Conservation (phyloP, 92 coral and sea anemone genomes). For the Pocillopora meandrina region DNA sequence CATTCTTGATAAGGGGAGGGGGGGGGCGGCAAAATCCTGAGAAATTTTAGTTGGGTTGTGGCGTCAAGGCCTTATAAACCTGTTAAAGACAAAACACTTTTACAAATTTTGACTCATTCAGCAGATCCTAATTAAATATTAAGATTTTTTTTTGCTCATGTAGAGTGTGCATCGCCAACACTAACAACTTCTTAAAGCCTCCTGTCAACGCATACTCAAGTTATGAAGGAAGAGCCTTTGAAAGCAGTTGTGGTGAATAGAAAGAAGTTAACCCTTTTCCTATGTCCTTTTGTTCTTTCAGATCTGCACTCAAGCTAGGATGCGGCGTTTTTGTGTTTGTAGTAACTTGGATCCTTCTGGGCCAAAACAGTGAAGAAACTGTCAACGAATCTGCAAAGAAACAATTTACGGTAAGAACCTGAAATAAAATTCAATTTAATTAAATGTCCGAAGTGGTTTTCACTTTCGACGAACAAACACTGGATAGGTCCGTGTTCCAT, state of each 20-base stretch:
- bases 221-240: not conserved
- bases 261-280: not conserved
- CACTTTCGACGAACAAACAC: not conserved
- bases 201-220: not conserved
- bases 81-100: too few species aligned
- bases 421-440: not conserved
- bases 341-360: conserved; percentile 82
- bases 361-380: conserved; percentile 64
- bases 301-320: conserved; percentile 82
- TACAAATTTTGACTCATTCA: too few species aligned
- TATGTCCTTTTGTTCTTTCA: conserved; percentile 12
- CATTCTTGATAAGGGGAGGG: too few species aligned
- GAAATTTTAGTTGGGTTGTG: too few species aligned
- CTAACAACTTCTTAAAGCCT: too few species aligned
- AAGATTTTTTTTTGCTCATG: too few species aligned
- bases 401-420: conserved; percentile 75
- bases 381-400: conserved; percentile 68
- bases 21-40: too few species aligned
- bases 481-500: not conserved
- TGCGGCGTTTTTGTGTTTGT: conserved; percentile 78
- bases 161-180: too few species aligned
- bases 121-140: too few species aligned
- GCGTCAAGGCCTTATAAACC: too few species aligned
- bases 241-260: not conserved
- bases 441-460: not conserved